Conservation (phyloP, 2,888 invertebrate species). For the Drosophila austrosaltans region DNA sequence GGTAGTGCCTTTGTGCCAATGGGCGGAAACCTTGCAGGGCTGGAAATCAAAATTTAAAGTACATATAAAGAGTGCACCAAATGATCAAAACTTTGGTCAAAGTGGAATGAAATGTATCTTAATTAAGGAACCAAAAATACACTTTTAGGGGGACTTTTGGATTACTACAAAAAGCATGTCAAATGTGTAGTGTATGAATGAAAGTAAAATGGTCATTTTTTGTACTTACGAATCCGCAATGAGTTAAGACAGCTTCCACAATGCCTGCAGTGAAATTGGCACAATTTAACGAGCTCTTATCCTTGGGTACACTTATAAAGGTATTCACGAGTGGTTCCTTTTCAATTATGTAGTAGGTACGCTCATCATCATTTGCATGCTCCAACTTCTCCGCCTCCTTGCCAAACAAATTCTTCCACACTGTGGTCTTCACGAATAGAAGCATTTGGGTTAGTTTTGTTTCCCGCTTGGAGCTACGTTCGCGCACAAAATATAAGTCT, state of each 20-base stretch:
- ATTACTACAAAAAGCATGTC: no score
- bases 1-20: constrained; percentile 99
- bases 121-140: no score
- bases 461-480: constrained; percentile 96
- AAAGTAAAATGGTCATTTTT: no score
- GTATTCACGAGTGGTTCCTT: constrained; percentile 98
- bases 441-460: constrained; percentile 97
- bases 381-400: constrained; percentile 99
- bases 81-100: not conserved
- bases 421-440: constrained; percentile 96
- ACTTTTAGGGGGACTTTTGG: no score
- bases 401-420: constrained; percentile 99
- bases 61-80: not conserved
- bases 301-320: constrained; percentile 98
- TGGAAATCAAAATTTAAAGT: constrained; percentile 84
- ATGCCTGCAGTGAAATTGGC: constrained; percentile 99
- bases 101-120: no score
- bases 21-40: constrained; percentile 99
- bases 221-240: constrained; percentile 96
- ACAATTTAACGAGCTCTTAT: constrained; percentile 98
- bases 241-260: constrained; percentile 96
- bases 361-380: constrained; percentile 99
- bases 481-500: constrained; percentile 96
- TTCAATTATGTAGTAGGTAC: constrained; percentile 99
- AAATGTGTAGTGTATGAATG: no score